Base-by-base conservation (phyloP, 2,888 invertebrate species). In the Papilio protenor region DNA sequence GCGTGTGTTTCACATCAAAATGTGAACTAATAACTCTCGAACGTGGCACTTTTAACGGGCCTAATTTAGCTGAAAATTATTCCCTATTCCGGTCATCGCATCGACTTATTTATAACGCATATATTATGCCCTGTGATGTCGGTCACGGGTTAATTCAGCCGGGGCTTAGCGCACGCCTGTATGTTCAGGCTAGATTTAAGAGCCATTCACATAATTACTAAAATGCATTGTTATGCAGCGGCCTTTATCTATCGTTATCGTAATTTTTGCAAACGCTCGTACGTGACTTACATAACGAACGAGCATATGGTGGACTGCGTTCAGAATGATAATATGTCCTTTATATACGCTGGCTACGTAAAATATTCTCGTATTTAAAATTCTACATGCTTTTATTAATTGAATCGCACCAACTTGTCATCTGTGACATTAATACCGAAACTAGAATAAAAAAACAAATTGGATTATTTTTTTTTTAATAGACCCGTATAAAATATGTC, bases 251-350 rank as follows among this genome's bases (percentile, higher is more conserved):
- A 45, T 23, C 40, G 55, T 47, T 70, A 47, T 70, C 70, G 45
- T 69, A 47, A 57, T 76, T 76, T 70, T 57, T 76, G 47, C 27
- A 55, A 23, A 52, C 55, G 76, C 2, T 45, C 47, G 47, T 23
- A 59, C 55, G 57, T 59, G 70, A 47, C 21, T 27, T 27, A 33
- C 49, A 40, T 75, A 47, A 16, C 6, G 18, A 21, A 52, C 64
- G 27, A n/a, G 80, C 76, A 78, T 76, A 81, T 84, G 27, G 52
- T 55, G 12, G 18, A 57, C 52, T 57, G 55, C n/a, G 72, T 33
- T 64, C 33, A 64, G 18, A 33, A 64, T 33, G 16, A 40, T 40
- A 18, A 40, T 64, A 64, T 64, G 64, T 40, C 64, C 18, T 64
- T 33, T 18, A 40, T 64, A 16, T 12, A 23, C 11, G 11, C 3